These are phyloP conservation scores for Azemiops feae DNA, from an alignment of 2,113 vertebrate species.

Conservation along the genomic window DNA sequence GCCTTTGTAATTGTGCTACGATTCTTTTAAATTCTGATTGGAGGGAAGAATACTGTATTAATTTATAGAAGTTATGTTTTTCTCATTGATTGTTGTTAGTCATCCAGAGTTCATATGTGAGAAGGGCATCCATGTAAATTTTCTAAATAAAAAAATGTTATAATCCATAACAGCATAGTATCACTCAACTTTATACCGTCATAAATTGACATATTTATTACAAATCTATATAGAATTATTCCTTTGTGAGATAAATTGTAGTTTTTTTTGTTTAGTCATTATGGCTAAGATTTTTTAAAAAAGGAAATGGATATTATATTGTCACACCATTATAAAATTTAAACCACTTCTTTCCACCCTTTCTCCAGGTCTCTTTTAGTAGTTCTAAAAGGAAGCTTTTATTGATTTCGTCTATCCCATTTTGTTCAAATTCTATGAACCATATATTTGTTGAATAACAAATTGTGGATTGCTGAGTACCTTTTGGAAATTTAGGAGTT, in stretches of 20 bases:
- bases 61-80: not conserved
- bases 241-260: not conserved
- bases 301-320: not conserved
- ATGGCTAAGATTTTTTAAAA: not conserved
- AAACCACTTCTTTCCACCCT: not conserved
- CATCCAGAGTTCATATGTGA: not conserved
- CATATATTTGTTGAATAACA: not conserved
- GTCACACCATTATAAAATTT: not conserved
- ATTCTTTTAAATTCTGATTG: not conserved
- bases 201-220: not conserved
- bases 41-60: not conserved
- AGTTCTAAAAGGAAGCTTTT: not conserved
- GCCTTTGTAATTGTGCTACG: not conserved
- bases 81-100: not conserved
- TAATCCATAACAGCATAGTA: not conserved
- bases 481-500: not conserved
- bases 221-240: not conserved
- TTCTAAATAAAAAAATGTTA: not conserved
- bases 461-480: not conserved
- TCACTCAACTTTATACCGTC: not conserved
- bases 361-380: not conserved
- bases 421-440: not conserved
- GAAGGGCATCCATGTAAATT: not conserved
- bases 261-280: not conserved
- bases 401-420: not conserved